Evolutionary conservation across 1,140 invertebrate species (phyloP), one percentile per base, ranked within the genome.

Genomic region (Brachionus paranguensis): DNA sequence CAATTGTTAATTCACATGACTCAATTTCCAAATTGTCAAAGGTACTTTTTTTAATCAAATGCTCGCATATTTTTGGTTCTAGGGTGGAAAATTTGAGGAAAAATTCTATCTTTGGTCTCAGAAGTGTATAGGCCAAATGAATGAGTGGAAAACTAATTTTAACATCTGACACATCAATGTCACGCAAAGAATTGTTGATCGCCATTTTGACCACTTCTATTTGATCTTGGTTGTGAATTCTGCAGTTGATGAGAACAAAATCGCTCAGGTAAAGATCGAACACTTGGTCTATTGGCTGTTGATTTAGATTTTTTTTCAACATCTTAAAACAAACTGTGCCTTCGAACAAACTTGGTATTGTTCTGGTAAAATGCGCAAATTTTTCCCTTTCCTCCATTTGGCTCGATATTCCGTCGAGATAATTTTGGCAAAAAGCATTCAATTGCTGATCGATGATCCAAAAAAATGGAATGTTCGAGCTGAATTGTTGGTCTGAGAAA

Each of bases 391-490:
- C 20, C 10, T 76, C 43, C 27, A 76, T 24, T 7, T 1, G 14
- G 2, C 33, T 47, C 3, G 20, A 27, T n/a, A 76, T 17, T 14
- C 43, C n/a, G 45, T 47, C 45, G 8, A 64, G 20, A 41, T 64
- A 81, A 33, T 29, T 68, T 41, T 17, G 53, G 24, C 50, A 20
- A 43, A 81, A 43, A n/a, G 55, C 17, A n/a, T 81, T 68, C 10
- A 81, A 81, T 20, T 81, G 50, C 12, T 81, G 5, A 1, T 64
- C 33, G 3, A 81, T 64, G 5, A 65, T 29, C 78, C 78, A 81
- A 81, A 64, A 47, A 45, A 81, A 81, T 81, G 78, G 78, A 12
- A 81, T 45, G 3, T 11, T 64, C 12, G 78, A 43, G n/a, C 20
- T 27, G 12, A 60, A 43, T 29, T 11, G 10, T n/a, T 60, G 7